Conservation (phyloP, 2,888 invertebrate species). For the Nasonovia ribisnigri region DNA sequence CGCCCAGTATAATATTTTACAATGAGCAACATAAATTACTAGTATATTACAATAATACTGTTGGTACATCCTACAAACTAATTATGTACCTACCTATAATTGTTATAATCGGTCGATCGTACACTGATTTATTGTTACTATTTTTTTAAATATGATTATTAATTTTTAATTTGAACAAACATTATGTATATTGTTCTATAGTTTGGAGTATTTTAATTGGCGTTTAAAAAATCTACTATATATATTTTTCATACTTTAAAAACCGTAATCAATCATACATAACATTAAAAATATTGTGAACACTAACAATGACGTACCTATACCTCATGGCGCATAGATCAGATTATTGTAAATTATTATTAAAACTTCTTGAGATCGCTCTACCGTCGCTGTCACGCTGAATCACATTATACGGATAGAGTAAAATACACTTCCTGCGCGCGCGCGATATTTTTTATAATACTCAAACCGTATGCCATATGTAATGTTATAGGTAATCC, state of each 20-base stretch:
- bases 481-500: background rate
- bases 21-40: background rate
- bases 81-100: background rate
- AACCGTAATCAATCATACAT: no score
- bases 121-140: background rate
- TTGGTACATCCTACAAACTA: background rate
- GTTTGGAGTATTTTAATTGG: background rate
- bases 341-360: background rate
- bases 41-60: background rate
- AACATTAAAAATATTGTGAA: no score
- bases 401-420: background rate
- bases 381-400: background rate
- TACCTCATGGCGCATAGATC: background rate
- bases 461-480: background rate
- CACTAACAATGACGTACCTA: background rate
- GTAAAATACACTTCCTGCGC: conserved; percentile 34
- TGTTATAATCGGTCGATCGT: background rate
- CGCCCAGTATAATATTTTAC: background rate
- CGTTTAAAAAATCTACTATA: background rate
- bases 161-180: no score
- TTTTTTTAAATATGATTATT: background rate
- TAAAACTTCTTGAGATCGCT: conserved; percentile 10
- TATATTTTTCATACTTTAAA: no score
- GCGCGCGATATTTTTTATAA: background rate
- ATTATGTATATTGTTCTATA: no score